Evolutionary conservation across 2,888 invertebrate genomes (phyloP).

Genomic region (Eueremaeus valkanovi): DNA sequence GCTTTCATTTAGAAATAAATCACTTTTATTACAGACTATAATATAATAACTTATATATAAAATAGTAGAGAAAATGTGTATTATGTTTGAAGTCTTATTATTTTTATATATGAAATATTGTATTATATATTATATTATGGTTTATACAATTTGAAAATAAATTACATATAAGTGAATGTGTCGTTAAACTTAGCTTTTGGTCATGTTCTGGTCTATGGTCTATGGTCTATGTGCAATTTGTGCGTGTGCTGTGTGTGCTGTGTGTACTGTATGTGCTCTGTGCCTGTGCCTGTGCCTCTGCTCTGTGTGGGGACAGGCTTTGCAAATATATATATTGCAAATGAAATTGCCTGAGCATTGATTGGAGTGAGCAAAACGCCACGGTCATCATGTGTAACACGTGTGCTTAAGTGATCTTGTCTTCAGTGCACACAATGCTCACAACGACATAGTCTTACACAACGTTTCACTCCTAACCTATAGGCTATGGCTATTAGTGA

Average conservation of each 20-base stretch:
- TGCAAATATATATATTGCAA: neutral
- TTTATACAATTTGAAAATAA: constrained; percentile 27
- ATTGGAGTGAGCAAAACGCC: neutral
- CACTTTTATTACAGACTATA: constrained; percentile 13
- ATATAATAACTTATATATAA: constrained; percentile 7
- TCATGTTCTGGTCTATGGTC: neutral
- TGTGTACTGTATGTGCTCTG: too few species aligned
- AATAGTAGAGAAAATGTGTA: neutral
- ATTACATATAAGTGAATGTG: constrained; percentile 7
- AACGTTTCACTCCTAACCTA: constrained; percentile 3
- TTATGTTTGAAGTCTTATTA: constrained; percentile 13
- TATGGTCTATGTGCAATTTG: too few species aligned
- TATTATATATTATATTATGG: constrained; percentile 1
- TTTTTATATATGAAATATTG: too few species aligned
- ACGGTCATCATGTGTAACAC: constrained; percentile 27
- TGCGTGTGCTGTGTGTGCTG: too few species aligned
- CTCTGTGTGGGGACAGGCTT: neutral
- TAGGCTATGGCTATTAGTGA: too few species aligned
- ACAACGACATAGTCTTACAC: too few species aligned
- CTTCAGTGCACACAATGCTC: too few species aligned
- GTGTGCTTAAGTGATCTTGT: constrained; percentile 27
- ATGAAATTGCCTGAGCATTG: neutral
- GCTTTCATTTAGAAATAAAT: neutral
- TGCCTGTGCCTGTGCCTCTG: too few species aligned
- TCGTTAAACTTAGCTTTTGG: neutral